These are phyloP conservation scores for Meteorus colon DNA, from an alignment of 2,888 invertebrate species.

Conservation along the genomic window DNA sequence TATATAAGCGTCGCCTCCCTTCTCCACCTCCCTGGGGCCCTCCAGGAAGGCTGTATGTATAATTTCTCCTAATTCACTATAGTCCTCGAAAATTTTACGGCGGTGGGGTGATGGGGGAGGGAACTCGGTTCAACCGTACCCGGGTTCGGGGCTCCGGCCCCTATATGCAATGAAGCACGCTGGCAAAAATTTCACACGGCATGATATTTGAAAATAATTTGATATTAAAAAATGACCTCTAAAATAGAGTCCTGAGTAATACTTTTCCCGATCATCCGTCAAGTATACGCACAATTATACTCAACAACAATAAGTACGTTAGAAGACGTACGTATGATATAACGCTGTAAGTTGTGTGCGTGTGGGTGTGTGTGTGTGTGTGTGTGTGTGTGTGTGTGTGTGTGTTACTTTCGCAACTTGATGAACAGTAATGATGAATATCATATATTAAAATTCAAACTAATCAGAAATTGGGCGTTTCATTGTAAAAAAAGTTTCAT, in stretches of 20 bases:
- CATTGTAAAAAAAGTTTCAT: no score
- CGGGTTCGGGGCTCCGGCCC: neutral
- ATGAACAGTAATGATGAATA: no score
- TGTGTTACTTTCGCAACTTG: no score
- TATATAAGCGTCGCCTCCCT: neutral
- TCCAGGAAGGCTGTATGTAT: neutral
- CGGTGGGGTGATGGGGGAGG: neutral
- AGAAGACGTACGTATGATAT: no score
- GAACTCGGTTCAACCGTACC: neutral
- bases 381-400: no score
- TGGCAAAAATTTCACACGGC: constrained; percentile 5
- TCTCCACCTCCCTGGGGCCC: neutral
- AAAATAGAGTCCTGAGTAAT: neutral
- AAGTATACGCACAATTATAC: no score
- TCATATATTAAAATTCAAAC: no score
- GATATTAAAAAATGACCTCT: neutral
- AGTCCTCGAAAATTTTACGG: neutral
- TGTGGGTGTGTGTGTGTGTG: no score
- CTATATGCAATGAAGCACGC: neutral
- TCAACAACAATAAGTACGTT: no score
- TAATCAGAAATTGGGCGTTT: no score
- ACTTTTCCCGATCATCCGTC: neutral
- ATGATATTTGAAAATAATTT: neutral
- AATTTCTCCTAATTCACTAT: neutral
- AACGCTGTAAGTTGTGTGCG: no score